A percentile compares a stretch with the other conserved stretches of the same genome.
These are phyloP conservation scores for Dimorphilus gyrociliatus DNA, from an alignment of 2,888 invertebrate genomes.

Conservation along the genomic window DNA sequence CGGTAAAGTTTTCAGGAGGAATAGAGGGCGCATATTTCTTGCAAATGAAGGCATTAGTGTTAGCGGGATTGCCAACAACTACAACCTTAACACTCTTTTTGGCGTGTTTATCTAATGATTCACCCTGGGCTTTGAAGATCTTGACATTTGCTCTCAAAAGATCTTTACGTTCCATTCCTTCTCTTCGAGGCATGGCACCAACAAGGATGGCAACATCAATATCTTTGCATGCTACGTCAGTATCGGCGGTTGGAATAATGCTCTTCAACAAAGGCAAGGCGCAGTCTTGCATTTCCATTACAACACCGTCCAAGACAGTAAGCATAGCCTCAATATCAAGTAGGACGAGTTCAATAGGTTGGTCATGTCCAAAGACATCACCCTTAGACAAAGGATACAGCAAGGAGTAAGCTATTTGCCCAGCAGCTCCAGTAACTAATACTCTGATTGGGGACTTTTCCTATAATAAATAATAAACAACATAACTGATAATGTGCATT, in stretches of 20 bases:
- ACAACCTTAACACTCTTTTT: conserved; percentile 76
- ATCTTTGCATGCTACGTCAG: conserved; percentile 80
- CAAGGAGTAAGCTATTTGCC: conserved; percentile 94
- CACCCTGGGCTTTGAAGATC: conserved; percentile 92
- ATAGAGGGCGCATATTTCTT: conserved; percentile 80
- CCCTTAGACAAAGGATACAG: conserved; percentile 86
- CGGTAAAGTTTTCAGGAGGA: conserved; percentile 85
- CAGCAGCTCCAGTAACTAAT: conserved; percentile 93
- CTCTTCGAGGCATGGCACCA: conserved; percentile 90
- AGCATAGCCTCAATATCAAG: conserved; percentile 90
- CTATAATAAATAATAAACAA: conserved; percentile 4
- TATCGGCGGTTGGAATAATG: conserved; percentile 69
- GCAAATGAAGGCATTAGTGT: conserved; percentile 91
- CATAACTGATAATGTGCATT: no score
- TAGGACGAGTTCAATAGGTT: conserved; percentile 64
- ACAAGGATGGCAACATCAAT: conserved; percentile 89
- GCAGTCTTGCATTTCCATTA: conserved; percentile 91
- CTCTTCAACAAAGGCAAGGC: conserved; percentile 71
- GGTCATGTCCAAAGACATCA: conserved; percentile 76
- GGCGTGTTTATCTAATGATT: conserved; percentile 73
- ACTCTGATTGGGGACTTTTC: conserved; percentile 58
- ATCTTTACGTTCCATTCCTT: conserved; percentile 98
- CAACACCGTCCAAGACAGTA: conserved; percentile 89
- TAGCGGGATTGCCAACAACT: conserved; percentile 97
- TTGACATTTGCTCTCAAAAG: conserved; percentile 89